Base-by-base conservation (phyloP, 2,888 invertebrate species). In the Ennomos erosarius region DNA sequence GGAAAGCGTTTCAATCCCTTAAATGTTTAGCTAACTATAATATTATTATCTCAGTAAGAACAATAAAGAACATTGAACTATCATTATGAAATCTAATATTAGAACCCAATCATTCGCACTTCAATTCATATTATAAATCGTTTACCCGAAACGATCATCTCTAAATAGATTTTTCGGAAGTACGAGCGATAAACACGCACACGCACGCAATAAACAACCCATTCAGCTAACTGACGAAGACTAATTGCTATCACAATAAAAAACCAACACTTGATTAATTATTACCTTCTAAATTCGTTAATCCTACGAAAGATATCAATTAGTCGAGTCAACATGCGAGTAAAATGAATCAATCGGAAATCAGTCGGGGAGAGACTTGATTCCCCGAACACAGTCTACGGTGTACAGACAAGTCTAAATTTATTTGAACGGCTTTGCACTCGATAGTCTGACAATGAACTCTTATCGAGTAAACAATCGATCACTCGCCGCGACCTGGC, bases 371-470 rank as follows among this genome's bases (percentile, higher is more conserved):
- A 71, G 64, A 73, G 76, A 77, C 69, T 69, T 70, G 73, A 72
- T 84, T 81, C 83, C 74, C 71, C 72, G 85, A 84, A 83, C 72
- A 73, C 70, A 74, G 76, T 76, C 73, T 78, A 59, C 51, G 55
- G 55, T 45, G 53, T 60, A 75, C 78, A 79, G 85, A 84, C 82
- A 74, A 65, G 77, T 88, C 85, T 88, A 88, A 87, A 86, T 88
- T 84, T 87, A 84, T 85, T 86, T 81, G 75, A 78, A 69, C 76
- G 81, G 82, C 84, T 86, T 87, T 78, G 86, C 86, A 85, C 85
- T 87, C 84, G 78, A 76, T 79, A 66, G 75, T 84, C 90, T 90
- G 90, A 91, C 90, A 90, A 90, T 91, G 91, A 91, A 90, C 90
- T 88, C 87, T 81, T 80, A 79, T 81, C 74, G 76, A 78, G 84